Evolutionary conservation across 2,797 vertebrate species (phyloP), one percentile per base, ranked within the genome.

Genomic region (Momotus momota): DNA sequence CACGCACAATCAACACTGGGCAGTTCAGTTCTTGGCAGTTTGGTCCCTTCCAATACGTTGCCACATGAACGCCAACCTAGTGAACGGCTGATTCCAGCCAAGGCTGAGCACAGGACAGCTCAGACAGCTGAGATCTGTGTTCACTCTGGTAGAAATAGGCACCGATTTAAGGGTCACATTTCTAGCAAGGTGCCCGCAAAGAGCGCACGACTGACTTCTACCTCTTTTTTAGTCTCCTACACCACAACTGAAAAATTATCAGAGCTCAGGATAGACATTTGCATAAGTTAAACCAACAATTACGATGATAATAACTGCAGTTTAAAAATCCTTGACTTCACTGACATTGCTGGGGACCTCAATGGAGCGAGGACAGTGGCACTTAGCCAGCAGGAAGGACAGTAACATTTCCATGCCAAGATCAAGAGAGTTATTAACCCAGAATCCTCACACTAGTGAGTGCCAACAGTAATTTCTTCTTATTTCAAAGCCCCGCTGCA

Each of bases 241-340:
- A 81, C 69, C 12, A 1, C 31, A 83, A 81, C 54, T 7, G 8
- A 81, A 91, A 77, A 66, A 62, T 21, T 38, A 70, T 29, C 75
- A 91, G 51, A 74, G 38, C 67, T 65, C 62, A 45, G 55, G 33
- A 70, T 1, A 67, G 33, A 74, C 17, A 86, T 89, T 75, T 65
- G 69, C 65, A n/a, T 75, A 88, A 89, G 27, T 67, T 91, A 93
- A 93, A 87, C 25, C 72, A 93, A 92, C 52, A 92, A 57, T 80
- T 87, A 91, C 5, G 54, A 70, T 23, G n/a, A 45, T 43, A 46
- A 81, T 46, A 89, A 91, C 41, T 1, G 2, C 41, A 51, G 61
- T 40, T 88, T 74, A 43, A 92, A 93, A 88, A 52, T 58, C 72
- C 49, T 88, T 72, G 83, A 55, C 66, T 73, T 70, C n/a, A 31